Conservation (phyloP, 2,113 vertebrate species). For the Potamarius usumacintae region DNA sequence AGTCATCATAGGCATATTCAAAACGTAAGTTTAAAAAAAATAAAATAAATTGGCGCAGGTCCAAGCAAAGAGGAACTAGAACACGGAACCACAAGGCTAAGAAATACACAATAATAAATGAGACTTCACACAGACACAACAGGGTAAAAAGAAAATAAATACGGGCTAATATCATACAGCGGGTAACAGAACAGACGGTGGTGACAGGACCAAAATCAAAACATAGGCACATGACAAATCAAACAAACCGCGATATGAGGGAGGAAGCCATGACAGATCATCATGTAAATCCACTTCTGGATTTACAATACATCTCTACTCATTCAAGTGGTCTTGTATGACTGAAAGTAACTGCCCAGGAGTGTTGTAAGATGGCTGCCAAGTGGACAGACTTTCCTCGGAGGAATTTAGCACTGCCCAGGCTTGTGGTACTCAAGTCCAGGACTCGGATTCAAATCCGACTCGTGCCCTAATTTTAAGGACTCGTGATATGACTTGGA, state of each 20-base stretch:
- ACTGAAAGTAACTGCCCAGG: background rate
- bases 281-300: background rate
- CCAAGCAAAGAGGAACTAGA: background rate
- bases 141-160: background rate
- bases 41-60: background rate
- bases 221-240: background rate
- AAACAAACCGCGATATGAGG: background rate
- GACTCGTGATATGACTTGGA: too few relatives aligned
- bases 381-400: background rate
- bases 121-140: background rate
- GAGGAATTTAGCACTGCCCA: background rate
- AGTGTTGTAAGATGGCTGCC: background rate
- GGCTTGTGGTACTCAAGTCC: too few relatives aligned
- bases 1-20: background rate
- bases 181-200: background rate
- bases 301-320: background rate
- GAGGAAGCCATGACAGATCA: background rate
- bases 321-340: background rate
- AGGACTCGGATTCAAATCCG: too few relatives aligned
- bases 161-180: background rate
- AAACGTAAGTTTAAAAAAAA: background rate
- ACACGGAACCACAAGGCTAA: background rate
- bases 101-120: background rate
- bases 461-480: too few relatives aligned
- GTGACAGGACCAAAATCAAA: background rate